These are phyloP conservation scores for Hemistola chrysoprasaria DNA, from an alignment of 2,888 invertebrate species.

Conservation along the genomic window DNA sequence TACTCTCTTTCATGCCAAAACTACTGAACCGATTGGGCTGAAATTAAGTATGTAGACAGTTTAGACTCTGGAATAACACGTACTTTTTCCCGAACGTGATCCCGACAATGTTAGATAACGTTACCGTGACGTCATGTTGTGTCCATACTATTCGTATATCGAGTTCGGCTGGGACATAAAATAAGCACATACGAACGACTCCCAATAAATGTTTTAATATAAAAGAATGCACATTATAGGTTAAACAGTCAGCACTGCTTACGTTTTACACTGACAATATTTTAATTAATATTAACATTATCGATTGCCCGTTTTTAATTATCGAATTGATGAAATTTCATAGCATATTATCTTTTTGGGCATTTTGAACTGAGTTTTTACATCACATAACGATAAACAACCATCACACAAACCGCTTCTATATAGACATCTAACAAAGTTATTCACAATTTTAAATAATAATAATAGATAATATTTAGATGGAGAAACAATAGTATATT, in stretches of 20 bases:
- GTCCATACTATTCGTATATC: constrained; percentile 1
- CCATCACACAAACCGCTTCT: constrained; percentile 56
- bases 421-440: constrained; percentile 31
- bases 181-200: constrained; percentile 33
- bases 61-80: too few relatives aligned
- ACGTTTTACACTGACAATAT: constrained; percentile 38
- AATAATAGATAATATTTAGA: constrained; percentile 43
- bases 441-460: constrained; percentile 44
- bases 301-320: constrained; percentile 41
- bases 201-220: constrained; percentile 53
- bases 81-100: too few relatives aligned
- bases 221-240: constrained; percentile 73
- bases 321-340: constrained; percentile 40
- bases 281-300: constrained; percentile 25
- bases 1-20: too few relatives aligned
- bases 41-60: too few relatives aligned
- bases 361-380: constrained; percentile 56
- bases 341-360: constrained; percentile 37
- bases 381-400: constrained; percentile 63
- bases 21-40: too few relatives aligned
- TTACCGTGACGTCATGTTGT: neutral
- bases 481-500: constrained; percentile 44
- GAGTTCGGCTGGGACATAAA: neutral
- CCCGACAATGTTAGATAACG: too few relatives aligned
- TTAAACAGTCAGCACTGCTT: constrained; percentile 68